These are phyloP conservation scores for Drosophila ironensis DNA, from an alignment of 1,140 invertebrate species.

Conservation along the genomic window DNA sequence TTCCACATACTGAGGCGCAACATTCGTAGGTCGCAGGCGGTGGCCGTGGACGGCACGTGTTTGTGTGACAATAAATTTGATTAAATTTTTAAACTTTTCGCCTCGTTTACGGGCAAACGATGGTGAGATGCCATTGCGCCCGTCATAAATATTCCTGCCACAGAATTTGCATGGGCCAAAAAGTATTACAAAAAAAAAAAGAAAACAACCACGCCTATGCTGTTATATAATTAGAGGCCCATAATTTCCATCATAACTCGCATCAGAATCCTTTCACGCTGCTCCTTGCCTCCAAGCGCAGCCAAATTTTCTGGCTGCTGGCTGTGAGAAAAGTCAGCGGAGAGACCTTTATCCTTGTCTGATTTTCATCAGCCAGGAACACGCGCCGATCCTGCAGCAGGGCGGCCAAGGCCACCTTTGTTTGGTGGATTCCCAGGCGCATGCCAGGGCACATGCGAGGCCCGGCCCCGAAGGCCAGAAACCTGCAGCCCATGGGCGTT, in stretches of 20 bases:
- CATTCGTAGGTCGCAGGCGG: too few relatives aligned
- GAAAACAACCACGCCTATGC: too few relatives aligned
- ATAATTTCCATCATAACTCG: neutral
- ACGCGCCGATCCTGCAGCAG: conserved; percentile 41
- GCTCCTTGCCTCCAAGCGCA: conserved; percentile 13
- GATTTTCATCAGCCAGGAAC: neutral
- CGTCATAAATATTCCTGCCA: conserved; percentile 23
- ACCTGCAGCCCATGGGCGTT: conserved; percentile 83
- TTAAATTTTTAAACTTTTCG: conserved; percentile 34
- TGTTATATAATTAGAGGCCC: neutral
- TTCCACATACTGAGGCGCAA: conserved; percentile 41
- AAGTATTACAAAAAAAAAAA: conserved; percentile 7
- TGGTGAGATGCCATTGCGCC: conserved; percentile 3
- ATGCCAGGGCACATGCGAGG: conserved; percentile 88
- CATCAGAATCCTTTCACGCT: neutral
- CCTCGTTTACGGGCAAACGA: conserved; percentile 12
- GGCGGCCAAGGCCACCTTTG: conserved; percentile 82
- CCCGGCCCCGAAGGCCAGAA: conserved; percentile 88
- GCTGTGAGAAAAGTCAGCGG: conserved; percentile 54
- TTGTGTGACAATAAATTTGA: conserved; percentile 59
- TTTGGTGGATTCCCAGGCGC: conserved; percentile 82
- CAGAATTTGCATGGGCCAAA: neutral
- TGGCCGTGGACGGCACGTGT: neutral
- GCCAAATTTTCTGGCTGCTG: conserved; percentile 44
- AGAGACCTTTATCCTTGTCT: conserved; percentile 25